These are phyloP conservation scores for Argyra leucocephala DNA, from an alignment of 2,888 invertebrate genomes.

Conservation along the genomic window DNA sequence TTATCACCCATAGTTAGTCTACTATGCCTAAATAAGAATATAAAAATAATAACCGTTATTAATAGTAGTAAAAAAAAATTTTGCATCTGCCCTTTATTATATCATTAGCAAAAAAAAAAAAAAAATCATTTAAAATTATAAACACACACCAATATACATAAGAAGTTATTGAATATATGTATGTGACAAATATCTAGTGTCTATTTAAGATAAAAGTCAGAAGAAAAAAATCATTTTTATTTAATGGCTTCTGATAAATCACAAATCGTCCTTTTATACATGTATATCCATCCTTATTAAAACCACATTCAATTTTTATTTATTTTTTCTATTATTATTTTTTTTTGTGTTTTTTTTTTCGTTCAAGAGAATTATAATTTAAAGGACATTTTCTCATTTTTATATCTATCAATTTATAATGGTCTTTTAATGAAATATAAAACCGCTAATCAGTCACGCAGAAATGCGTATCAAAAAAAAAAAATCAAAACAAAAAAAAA, in stretches of 20 bases:
- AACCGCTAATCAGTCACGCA: conserved; percentile 26
- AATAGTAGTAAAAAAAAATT: not conserved
- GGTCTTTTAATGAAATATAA: conserved; percentile 13
- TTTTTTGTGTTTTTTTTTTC: not conserved
- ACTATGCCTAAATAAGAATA: not conserved
- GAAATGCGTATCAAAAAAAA: conserved; percentile 15
- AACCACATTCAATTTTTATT: not conserved
- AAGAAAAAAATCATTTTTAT: not conserved
- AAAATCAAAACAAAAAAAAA: too few relatives aligned
- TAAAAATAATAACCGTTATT: not conserved
- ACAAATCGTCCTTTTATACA: not conserved
- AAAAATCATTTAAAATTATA: too few relatives aligned
- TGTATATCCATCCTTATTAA: not conserved
- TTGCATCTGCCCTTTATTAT: not conserved
- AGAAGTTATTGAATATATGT: too few relatives aligned
- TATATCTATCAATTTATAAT: not conserved
- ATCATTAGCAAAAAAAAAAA: not conserved
- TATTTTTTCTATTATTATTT: too few relatives aligned
- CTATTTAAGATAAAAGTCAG: not conserved
- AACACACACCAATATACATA: too few relatives aligned
- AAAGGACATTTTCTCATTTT: not conserved
- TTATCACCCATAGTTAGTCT: not conserved
- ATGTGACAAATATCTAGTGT: not conserved
- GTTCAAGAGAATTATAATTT: not conserved
- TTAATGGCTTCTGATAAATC: conserved; percentile 3